A percentile compares a stretch with the other conserved stretches of the same genome.
Conservation (phyloP, 1,140 invertebrate species). For the Ruditapes philippinarum region DNA sequence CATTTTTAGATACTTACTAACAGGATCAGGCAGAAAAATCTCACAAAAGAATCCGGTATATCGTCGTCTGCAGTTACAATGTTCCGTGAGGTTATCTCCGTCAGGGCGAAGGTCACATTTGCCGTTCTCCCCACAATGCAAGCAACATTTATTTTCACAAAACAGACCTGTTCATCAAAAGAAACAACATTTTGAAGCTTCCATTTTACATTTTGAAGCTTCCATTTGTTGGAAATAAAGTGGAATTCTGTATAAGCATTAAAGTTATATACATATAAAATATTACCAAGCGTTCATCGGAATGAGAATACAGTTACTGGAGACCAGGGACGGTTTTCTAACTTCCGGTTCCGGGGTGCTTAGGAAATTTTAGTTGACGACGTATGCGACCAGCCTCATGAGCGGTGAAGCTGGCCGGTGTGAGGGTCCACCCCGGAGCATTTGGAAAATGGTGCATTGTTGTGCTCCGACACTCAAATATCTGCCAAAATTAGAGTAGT, state of each 20-base stretch:
- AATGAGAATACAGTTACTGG: too few relatives aligned
- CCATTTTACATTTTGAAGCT: too few relatives aligned
- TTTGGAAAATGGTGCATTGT: too few relatives aligned
- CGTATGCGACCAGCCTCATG: too few relatives aligned
- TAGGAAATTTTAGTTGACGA: too few relatives aligned
- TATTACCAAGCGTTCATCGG: too few relatives aligned
- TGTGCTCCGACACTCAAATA: too few relatives aligned
- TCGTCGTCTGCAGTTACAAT: constrained; percentile 54
- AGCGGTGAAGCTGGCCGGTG: too few relatives aligned
- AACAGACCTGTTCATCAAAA: constrained; percentile 1
- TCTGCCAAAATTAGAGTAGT: too few relatives aligned
- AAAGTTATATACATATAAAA: background rate
- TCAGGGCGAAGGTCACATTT: constrained; percentile 44
- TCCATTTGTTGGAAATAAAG: background rate
- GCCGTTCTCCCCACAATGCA: constrained; percentile 60
- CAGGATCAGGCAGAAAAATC: constrained; percentile 26
- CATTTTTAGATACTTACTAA: constrained; percentile 52
- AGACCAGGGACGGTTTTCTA: too few relatives aligned
- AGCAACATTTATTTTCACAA: constrained; percentile 68
- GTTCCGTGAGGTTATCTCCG: constrained; percentile 14
- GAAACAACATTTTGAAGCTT: background rate
- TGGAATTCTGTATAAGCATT: background rate
- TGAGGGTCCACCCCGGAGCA: too few relatives aligned
- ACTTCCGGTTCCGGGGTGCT: too few relatives aligned
- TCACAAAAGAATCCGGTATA: constrained; percentile 66